phyloP scores from a whole-genome alignment of 2,797 vertebrate species.

The Gymnoscopelus braueri region DNA sequence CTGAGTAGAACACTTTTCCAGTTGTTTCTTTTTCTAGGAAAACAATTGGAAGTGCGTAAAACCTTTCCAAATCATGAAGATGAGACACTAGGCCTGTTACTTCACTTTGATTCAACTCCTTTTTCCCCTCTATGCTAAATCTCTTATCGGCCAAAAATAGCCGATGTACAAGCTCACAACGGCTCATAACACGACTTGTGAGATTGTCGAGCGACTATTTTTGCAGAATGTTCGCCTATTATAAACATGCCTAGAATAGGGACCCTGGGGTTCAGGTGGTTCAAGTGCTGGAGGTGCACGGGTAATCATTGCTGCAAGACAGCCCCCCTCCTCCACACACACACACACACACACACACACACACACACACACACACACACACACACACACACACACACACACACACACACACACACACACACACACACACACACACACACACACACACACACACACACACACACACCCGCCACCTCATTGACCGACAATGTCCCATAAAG shows the following conservation, averaged over 20 bases:
- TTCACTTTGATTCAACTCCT: constrained; percentile 12
- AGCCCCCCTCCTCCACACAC: background rate
- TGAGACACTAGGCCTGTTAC: constrained; percentile 8
- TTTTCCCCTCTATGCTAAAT: too few relatives aligned
- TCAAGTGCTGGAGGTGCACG: constrained; percentile 5
- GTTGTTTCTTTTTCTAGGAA: too few relatives aligned
- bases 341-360: background rate
- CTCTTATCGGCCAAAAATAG: too few relatives aligned
- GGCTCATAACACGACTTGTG: too few relatives aligned
- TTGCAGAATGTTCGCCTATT: too few relatives aligned
- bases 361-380: background rate
- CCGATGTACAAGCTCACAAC: too few relatives aligned
- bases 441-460: constrained; percentile 3
- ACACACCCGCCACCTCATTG: background rate
- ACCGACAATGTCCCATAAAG: too few relatives aligned
- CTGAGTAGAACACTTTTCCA: too few relatives aligned
- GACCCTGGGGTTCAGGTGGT: background rate
- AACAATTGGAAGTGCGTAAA: too few relatives aligned
- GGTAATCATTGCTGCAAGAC: background rate
- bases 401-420: constrained; percentile 5
- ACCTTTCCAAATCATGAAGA: too few relatives aligned
- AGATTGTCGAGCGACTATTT: too few relatives aligned
- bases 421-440: constrained; percentile 4
- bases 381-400: constrained; percentile 2
- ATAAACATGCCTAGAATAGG: too few relatives aligned